phyloP scores from a whole-genome alignment of 2,888 invertebrate genomes.

The Campoplex nolae region DNA sequence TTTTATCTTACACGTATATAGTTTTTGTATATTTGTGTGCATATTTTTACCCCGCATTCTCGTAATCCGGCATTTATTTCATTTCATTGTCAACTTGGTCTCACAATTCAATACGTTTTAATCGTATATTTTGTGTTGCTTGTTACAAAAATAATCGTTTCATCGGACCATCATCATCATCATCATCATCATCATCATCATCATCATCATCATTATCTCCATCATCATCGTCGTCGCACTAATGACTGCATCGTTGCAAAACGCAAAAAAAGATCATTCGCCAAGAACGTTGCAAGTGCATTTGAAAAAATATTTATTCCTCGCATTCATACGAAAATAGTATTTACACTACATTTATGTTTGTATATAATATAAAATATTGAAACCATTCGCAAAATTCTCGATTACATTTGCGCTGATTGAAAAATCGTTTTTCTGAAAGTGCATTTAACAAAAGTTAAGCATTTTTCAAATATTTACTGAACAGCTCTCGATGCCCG shows the following conservation, averaged over 20 bases:
- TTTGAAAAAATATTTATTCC: conserved; percentile 42
- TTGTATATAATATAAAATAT: conserved; percentile 29
- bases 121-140: conserved; percentile 49
- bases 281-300: conserved; percentile 53
- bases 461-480: neutral
- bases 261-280: conserved; percentile 24
- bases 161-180: conserved; percentile 52
- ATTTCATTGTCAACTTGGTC: conserved; percentile 62
- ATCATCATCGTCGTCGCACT: conserved; percentile 31
- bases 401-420: conserved; percentile 46
- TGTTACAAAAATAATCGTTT: conserved; percentile 59
- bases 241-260: conserved; percentile 29
- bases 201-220: neutral
- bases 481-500: neutral
- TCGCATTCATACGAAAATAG: conserved; percentile 56
- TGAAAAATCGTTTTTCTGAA: conserved; percentile 36
- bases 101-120: conserved; percentile 66
- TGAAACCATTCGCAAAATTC: conserved; percentile 20
- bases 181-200: conserved; percentile 7
- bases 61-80: conserved; percentile 60
- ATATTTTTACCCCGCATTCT: conserved; percentile 56
- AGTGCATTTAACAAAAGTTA: conserved; percentile 52
- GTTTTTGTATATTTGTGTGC: conserved; percentile 24
- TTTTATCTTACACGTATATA: conserved; percentile 21
- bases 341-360: conserved; percentile 18